Conservation (phyloP, 2,888 invertebrate species). For the Tenthredo scrophulariae region DNA sequence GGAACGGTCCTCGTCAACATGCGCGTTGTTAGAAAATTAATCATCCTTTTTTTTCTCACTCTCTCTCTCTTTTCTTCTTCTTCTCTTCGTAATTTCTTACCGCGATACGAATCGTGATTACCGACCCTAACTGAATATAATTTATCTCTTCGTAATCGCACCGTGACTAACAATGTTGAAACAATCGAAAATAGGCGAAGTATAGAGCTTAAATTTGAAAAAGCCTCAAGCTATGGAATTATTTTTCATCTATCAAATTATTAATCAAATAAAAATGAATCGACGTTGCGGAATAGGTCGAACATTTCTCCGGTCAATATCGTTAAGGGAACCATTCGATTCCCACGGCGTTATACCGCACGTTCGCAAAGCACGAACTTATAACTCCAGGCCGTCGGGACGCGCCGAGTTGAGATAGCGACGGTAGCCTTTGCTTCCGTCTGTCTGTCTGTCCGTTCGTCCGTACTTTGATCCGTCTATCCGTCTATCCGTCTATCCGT, state of each 20-base stretch:
- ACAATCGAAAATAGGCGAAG: neutral
- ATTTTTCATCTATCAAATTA: neutral
- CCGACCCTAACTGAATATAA: slow-evolving; percentile 15
- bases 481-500: neutral
- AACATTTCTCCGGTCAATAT: slow-evolving; percentile 34
- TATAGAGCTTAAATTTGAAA: neutral
- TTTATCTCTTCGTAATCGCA: neutral
- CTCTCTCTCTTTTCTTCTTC: neutral
- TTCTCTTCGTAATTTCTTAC: neutral
- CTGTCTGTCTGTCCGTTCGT: neutral
- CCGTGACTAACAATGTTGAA: slow-evolving; percentile 1
- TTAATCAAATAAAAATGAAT: neutral
- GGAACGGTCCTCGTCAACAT: neutral
- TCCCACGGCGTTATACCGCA: slow-evolving; percentile 36
- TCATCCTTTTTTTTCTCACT: neutral
- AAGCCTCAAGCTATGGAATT: neutral
- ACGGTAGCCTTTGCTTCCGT: slow-evolving; percentile 44
- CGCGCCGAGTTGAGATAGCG: slow-evolving; percentile 33
- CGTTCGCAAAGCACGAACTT: slow-evolving; percentile 37
- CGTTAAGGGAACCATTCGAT: slow-evolving; percentile 35
- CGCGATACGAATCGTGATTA: slow-evolving; percentile 30
- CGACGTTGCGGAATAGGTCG: slow-evolving; percentile 46
- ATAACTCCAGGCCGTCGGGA: slow-evolving; percentile 45
- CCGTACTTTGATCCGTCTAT: neutral
- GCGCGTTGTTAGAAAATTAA: neutral